These are phyloP conservation scores for Hemistola chrysoprasaria DNA, from an alignment of 2,888 invertebrate species.

Conservation along the genomic window DNA sequence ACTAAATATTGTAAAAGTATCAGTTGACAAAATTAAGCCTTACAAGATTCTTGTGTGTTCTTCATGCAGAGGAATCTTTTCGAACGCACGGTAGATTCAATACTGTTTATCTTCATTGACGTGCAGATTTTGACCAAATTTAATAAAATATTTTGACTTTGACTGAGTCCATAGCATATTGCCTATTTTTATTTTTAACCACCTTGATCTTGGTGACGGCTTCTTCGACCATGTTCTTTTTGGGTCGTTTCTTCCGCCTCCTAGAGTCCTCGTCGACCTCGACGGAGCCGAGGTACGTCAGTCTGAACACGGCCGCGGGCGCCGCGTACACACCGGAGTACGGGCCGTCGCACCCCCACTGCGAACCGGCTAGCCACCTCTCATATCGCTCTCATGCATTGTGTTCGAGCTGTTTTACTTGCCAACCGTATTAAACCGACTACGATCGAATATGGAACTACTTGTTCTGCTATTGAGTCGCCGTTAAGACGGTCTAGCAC, in stretches of 20 bases:
- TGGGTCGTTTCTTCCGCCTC: constrained; percentile 88
- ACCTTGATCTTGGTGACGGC: constrained; percentile 94
- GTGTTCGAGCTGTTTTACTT: constrained; percentile 24
- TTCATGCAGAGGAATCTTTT: no score
- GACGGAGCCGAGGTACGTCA: constrained; percentile 92
- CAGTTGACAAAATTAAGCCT: no score
- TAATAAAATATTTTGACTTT: no score
- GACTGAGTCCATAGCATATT: no score
- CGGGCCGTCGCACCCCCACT: constrained; percentile 74
- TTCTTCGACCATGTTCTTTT: constrained; percentile 95
- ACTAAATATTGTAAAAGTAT: no score
- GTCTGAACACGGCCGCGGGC: constrained; percentile 89
- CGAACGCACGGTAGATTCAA: no score
- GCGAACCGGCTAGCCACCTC: constrained; percentile 42
- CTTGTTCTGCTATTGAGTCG: neutral
- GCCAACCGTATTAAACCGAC: no score
- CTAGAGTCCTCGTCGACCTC: constrained; percentile 92
- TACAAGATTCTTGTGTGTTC: no score
- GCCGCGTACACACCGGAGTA: constrained; percentile 80
- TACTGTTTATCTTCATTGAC: no score
- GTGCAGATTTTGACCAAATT: no score
- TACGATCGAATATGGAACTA: neutral
- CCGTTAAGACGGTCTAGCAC: no score
- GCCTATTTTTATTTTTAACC: no score
- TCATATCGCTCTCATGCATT: constrained; percentile 29